Base-by-base conservation (phyloP, 2,888 invertebrate species). In the Epinotia demarniana region DNA sequence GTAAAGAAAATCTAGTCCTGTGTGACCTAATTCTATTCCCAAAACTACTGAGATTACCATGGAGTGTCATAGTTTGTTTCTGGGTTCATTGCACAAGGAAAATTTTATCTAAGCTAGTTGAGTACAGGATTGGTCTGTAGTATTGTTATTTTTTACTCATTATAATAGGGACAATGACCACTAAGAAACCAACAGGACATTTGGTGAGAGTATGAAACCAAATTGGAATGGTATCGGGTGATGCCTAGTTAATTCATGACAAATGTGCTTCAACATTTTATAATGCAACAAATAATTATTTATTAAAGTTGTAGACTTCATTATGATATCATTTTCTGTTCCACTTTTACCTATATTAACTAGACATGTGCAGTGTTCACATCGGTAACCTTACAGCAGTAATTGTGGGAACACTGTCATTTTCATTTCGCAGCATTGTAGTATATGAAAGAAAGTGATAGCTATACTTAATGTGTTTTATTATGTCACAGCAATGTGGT, bases 361-460 rank as follows among this genome's bases (percentile, higher is more conserved):
- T 18, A 43, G 11, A 57, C 9, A 18, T 16, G 13, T 19, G 23
- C 12, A 23, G 19, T 46, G 43, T 23, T 9, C 58, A 58, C 58
- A 27, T 2, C 23, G 2, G 23, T n/a, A 60, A 46, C 23, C n/a
- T 43, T 2, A 43, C 16, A 23, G 33, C 27, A 68, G 13, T 60
- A 60, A 66, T 58, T 60, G 66, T 60, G 46, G 49, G 60, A 49
- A 27, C 43, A 66, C 60, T 60, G 60, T 74, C 69, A 46, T 69
- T 74, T 70, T 74, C 69, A 64, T 63, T 63, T 74, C 49, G 62
- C 57, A 69, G 67, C 61, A 68, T 62, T 61, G 57, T 61, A 33
- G n/a, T 27, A 19, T 64, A 57, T 64, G 74, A 74, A 69, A 74
- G 74, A 74, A 69, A 74, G 69, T 74, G 74, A 74, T 58, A 58